Conservation (phyloP, 1,140 invertebrate species). For the Apis cerana region DNA sequence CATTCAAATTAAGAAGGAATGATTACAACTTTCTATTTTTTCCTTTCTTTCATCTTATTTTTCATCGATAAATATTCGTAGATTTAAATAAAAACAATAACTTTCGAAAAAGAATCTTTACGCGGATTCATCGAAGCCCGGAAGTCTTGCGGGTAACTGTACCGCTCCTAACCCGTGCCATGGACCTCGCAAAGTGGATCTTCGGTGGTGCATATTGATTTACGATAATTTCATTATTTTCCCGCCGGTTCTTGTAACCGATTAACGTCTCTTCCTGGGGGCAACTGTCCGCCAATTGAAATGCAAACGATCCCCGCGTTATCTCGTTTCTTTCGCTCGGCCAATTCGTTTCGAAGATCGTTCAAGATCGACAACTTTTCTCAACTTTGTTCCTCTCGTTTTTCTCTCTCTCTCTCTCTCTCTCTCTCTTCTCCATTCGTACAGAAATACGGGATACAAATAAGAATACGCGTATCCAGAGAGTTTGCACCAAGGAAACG, state of each 20-base stretch:
- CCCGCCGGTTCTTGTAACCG: conserved; percentile 59
- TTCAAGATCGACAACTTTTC: conserved; percentile 33
- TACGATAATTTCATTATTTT: conserved; percentile 69
- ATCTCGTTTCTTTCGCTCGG: conserved; percentile 41
- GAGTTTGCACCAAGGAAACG: conserved; percentile 39
- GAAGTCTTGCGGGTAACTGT: conserved; percentile 62
- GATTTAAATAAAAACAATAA: conserved; percentile 27
- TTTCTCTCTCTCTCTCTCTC: too few relatives aligned
- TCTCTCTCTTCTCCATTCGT: not conserved
- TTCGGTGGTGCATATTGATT: conserved; percentile 64
- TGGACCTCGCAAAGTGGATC: conserved; percentile 51
- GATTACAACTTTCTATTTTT: too few relatives aligned
- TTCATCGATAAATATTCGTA: too few relatives aligned
- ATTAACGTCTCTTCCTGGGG: conserved; percentile 60
- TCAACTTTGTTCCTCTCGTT: not conserved
- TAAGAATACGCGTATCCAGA: not conserved
- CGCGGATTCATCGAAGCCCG: conserved; percentile 2
- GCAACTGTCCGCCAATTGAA: conserved; percentile 60
- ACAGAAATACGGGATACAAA: conserved; percentile 19
- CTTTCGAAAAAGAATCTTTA: not conserved
- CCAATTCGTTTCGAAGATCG: conserved; percentile 35
- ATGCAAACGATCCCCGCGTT: conserved; percentile 55
- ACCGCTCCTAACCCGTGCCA: conserved; percentile 51
- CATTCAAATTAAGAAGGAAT: too few relatives aligned
- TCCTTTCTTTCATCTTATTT: too few relatives aligned